A percentile compares a stretch with the other conserved stretches of the same genome.
These are phyloP conservation scores for Aramus guarauna DNA, from an alignment of 2,113 vertebrate genomes.

Conservation along the genomic window DNA sequence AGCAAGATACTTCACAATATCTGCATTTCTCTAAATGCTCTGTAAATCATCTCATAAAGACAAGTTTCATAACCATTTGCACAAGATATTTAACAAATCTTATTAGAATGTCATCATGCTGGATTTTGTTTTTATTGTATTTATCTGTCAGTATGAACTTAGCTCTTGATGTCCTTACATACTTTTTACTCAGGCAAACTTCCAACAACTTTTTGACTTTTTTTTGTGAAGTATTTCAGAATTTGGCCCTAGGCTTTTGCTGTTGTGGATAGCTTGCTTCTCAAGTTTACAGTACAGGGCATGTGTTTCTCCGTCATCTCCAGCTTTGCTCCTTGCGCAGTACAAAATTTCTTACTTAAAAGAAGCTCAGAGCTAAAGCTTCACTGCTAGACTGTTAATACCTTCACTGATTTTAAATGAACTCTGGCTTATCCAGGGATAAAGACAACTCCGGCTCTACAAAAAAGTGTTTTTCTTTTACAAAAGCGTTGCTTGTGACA, in stretches of 20 bases:
- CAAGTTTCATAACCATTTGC: constrained; percentile 25
- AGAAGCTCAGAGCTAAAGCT: neutral
- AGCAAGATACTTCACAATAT: constrained; percentile 4
- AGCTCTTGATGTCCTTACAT: neutral
- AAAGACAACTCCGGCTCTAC: neutral
- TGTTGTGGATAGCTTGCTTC: neutral
- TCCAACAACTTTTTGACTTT: neutral
- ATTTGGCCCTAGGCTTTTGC: neutral
- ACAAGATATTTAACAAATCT: constrained; percentile 20
- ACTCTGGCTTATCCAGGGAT: neutral
- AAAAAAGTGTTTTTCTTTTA: neutral
- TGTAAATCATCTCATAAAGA: constrained; percentile 6
- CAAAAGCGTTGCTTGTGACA: neutral
- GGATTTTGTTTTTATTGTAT: neutral
- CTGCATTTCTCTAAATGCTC: neutral
- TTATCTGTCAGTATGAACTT: constrained; percentile 4
- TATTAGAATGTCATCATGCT: neutral
- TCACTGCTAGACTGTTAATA: neutral
- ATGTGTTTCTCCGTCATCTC: neutral
- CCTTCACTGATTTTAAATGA: neutral
- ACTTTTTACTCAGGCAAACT: neutral
- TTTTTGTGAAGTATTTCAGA: neutral
- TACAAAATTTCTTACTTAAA: neutral
- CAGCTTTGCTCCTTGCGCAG: neutral
- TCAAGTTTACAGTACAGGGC: neutral